Evolutionary conservation across 2,888 invertebrate genomes (phyloP), one percentile per base, ranked within the genome.

Genomic region (Drosophila incognita): DNA sequence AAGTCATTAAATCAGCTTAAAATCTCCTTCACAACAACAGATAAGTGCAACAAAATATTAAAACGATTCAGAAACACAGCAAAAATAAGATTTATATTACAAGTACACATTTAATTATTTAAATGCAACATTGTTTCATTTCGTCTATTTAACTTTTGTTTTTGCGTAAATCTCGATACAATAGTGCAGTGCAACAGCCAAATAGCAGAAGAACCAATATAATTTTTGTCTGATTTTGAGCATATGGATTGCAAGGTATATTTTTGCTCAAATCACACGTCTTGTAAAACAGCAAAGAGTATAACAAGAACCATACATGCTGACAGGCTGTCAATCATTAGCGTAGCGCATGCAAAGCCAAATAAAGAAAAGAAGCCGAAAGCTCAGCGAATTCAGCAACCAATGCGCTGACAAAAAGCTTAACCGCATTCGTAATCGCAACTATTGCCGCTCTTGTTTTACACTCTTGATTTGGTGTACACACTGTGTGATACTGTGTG

Each of bases 321-420:
- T 13, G 36, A 13, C 46, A 59, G 24, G 36, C 52, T 53, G 51
- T 59, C 31, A 42, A 51, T 63, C 58, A 36, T 8, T 13, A 24
- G 40, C 13, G 31, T n/a, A 59, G 57, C 52, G 59, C 49, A 49
- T 61, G 38, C 57, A 40, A 57, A 35, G 6, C 15, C 24, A 21
- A 46, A 46, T 13, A 46, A 21, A 4, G 7, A 18, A n/a, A 21
- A 1, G 10, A 29, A 66, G 68, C 62, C 59, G 35, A 29, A 87
- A 87, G 82, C 67, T 82, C 51, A 83, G 76, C 73, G 29, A 38
- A 46, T 67, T n/a, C 83, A 54, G 42, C 53, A 86, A 86, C 89
- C 82, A n/a, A 40, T 24, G 35, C 4, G 53, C 18, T 52, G 31
- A 15, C 33, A 5, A 46, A 62, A 58, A 53, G 46, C 38, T 42